Evolutionary conservation across 2,797 vertebrate species (phyloP).

Genomic region (Typhlichthys subterraneus): DNA sequence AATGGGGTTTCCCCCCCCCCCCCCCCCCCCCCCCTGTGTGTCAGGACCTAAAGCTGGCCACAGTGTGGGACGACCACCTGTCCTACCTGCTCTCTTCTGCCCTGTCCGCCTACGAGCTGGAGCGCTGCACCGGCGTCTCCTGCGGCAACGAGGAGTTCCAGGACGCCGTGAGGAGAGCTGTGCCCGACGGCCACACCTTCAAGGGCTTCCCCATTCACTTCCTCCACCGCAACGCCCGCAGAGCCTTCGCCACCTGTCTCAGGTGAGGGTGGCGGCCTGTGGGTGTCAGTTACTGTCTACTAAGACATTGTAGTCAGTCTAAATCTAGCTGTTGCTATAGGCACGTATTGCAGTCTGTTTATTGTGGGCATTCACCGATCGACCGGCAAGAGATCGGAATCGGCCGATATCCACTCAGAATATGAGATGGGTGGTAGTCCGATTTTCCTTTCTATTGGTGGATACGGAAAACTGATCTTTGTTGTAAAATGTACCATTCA

Average conservation of each 20-base stretch:
- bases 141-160: constrained; percentile 97
- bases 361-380: too few relatives aligned
- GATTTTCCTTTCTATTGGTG: too few relatives aligned
- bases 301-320: too few relatives aligned
- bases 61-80: constrained; percentile 94
- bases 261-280: constrained; percentile 70
- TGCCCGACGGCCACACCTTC: constrained; percentile 96
- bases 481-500: too few relatives aligned
- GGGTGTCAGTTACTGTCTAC: too few relatives aligned
- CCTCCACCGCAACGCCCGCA: constrained; percentile 89
- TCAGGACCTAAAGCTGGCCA: constrained; percentile 89
- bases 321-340: too few relatives aligned
- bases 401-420: too few relatives aligned
- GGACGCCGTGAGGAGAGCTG: constrained; percentile 89
- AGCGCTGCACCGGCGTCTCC: constrained; percentile 87
- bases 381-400: too few relatives aligned
- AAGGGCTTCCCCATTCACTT: constrained; percentile 98
- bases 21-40: constrained; percentile 8
- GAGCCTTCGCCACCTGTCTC: constrained; percentile 90
- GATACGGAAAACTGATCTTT: too few relatives aligned
- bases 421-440: too few relatives aligned
- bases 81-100: constrained; percentile 94
- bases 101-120: constrained; percentile 91
- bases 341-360: too few relatives aligned
- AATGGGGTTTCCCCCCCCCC: too few relatives aligned